Evolutionary conservation across 2,797 vertebrate species (phyloP).

Genomic region (Tapirus indicus): DNA sequence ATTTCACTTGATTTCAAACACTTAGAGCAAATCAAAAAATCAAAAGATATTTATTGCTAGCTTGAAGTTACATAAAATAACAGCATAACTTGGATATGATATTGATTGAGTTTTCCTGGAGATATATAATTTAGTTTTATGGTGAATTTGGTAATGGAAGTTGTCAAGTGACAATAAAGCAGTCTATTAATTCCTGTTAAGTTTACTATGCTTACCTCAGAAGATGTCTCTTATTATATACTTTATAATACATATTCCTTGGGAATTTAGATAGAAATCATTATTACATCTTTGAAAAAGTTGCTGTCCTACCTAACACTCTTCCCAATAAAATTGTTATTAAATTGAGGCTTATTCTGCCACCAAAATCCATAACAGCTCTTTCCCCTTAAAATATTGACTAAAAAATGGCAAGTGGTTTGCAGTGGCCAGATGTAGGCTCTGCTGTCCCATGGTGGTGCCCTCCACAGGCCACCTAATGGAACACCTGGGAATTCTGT

Average conservation of each 20-base stretch:
- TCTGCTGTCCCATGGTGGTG: accelerated
- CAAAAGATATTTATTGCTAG: conserved; percentile 58
- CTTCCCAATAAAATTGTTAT: not conserved
- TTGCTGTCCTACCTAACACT: not conserved
- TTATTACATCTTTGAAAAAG: not conserved
- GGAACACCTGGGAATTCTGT: not conserved
- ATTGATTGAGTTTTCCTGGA: conserved; percentile 68
- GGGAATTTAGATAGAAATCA: not conserved
- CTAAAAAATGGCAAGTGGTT: not conserved
- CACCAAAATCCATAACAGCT: not conserved
- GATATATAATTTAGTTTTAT: conserved; percentile 72
- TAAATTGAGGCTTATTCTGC: not conserved
- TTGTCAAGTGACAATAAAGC: conserved; percentile 65
- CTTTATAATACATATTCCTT: conserved; percentile 47
- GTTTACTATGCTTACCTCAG: conserved; percentile 59
- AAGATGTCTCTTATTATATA: not conserved
- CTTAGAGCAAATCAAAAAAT: conserved; percentile 59
- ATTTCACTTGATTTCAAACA: conserved; percentile 65
- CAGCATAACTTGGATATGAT: conserved; percentile 46
- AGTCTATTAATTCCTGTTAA: conserved; percentile 77
- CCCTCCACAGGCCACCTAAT: not conserved
- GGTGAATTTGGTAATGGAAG: conserved; percentile 68
- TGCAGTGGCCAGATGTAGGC: not conserved
- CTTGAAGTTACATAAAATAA: conserved; percentile 43
- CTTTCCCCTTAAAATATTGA: not conserved